These are phyloP conservation scores for Octomys mimax DNA, from an alignment of 2,797 vertebrate species.

Conservation along the genomic window DNA sequence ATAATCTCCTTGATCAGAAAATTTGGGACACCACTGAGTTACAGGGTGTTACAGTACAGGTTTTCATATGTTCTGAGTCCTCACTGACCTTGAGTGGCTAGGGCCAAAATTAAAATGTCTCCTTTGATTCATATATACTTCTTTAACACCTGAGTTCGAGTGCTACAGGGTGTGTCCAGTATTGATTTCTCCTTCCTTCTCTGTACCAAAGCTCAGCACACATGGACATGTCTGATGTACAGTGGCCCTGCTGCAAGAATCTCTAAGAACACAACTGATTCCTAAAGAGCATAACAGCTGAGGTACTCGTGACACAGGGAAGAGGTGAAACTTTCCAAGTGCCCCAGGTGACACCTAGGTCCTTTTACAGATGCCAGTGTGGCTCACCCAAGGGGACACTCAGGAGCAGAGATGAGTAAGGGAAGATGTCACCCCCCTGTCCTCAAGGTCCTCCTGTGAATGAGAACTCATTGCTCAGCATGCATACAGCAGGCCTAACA, in stretches of 20 bases:
- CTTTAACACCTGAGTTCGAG: neutral
- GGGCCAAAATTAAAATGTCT: neutral
- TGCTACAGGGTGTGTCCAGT: neutral
- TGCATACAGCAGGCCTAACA: neutral
- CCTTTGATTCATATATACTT: neutral
- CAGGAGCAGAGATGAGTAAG: neutral
- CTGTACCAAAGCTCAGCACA: neutral
- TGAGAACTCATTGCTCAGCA: neutral
- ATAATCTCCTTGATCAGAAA: no score
- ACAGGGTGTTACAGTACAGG: no score
- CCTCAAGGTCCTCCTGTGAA: neutral
- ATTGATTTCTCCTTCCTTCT: neutral
- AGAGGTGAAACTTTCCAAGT: neutral
- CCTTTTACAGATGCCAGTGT: neutral
- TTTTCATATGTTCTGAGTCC: no score
- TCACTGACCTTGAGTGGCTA: no score
- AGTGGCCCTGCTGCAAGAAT: neutral
- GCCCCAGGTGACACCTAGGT: neutral
- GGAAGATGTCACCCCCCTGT: neutral
- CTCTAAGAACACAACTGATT: neutral
- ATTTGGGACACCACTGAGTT: no score
- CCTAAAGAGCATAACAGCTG: neutral
- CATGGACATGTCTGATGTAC: neutral
- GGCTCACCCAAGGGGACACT: neutral
- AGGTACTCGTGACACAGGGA: neutral